Evolutionary conservation across 2,113 vertebrate genomes (phyloP).

Genomic region (Heptranchias perlo): DNA sequence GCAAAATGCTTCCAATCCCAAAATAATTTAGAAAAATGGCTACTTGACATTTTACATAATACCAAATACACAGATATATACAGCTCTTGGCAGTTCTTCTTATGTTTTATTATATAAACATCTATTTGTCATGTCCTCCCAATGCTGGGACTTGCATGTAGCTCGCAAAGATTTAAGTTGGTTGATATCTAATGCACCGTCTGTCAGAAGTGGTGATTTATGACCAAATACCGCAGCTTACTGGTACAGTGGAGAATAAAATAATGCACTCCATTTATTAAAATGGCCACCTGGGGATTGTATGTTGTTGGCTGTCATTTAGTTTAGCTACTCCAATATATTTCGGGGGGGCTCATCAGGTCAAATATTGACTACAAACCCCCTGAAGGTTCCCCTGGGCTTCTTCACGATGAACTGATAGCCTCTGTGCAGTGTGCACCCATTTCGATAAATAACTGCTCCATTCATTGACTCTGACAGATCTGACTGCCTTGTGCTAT

Average conservation of each 20-base stretch:
- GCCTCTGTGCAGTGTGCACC: neutral
- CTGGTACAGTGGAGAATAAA: slow-evolving; percentile 15
- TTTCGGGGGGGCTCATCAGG: neutral
- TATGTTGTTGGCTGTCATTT: slow-evolving; percentile 14
- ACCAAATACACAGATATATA: neutral
- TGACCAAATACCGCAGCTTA: neutral
- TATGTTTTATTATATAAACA: neutral
- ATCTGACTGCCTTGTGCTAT: neutral
- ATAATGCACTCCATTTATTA: slow-evolving; percentile 25
- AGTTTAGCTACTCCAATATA: slow-evolving; percentile 11
- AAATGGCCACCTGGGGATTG: neutral
- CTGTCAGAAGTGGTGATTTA: slow-evolving; percentile 25
- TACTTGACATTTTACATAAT: neutral
- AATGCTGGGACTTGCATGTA: neutral
- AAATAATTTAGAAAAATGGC: neutral
- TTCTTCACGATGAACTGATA: slow-evolving; percentile 1
- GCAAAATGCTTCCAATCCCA: neutral
- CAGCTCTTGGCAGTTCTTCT: neutral
- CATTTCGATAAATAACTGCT: slow-evolving; percentile 14
- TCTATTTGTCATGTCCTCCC: neutral
- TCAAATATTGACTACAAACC: slow-evolving; percentile 11
- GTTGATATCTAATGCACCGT: neutral
- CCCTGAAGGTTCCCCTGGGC: neutral
- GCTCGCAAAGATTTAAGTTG: neutral
- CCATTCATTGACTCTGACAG: slow-evolving; percentile 32